Evolutionary conservation across 2,113 vertebrate species (phyloP), one percentile per base, ranked within the genome.

Genomic region (Microtus oregoni): DNA sequence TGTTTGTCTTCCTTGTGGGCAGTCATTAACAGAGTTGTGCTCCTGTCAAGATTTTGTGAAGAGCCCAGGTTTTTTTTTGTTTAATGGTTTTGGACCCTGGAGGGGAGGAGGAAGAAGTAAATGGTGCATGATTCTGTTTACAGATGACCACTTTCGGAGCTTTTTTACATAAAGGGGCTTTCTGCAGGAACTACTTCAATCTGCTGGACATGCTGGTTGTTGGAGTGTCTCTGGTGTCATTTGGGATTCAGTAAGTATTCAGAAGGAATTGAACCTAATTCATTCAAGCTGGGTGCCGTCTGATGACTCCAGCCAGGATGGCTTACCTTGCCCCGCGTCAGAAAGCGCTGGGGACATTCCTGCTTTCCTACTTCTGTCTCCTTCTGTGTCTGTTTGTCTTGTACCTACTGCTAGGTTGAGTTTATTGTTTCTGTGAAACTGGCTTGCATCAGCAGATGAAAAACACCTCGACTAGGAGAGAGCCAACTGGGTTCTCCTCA

Each of bases 151-250:
- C 99, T 55, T 99, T 99, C 89, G 99, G 99, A 98, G 99, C 99
- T 14, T 99, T 99, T 98, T 99, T 99, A 95, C 99, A 99, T 98
- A 99, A 99, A 98, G 99, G 99, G 79, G 99, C 99, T 78, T 99
- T 99, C 98, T 99, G 99, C 98, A 99, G 99, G 97, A 99, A 99
- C 98, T 99, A 99, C 98, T 99, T 99, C 98, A 99, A 99, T 98
- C 98, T 99, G 98, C 98, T 99, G 97, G 99, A 99, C 97, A 98
- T 99, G 98, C 98, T 99, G 98, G 99, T 99, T 79, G 99, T 99
- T 79, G 99, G 99, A n/a, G 99, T 99, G 68, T 99, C 99, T 63
- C 99, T 99, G 85, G 99, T 99, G 79, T 99, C 99, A 32, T 99
- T 99, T 98, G 99, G 99, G 97, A 99, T 99, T 98, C 99, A 99